Percentiles rank a stretch among this genome's conserved stretches.
phyloP scores from a whole-genome alignment of 2,113 vertebrate genomes.

The Hemichromis elongatus region DNA sequence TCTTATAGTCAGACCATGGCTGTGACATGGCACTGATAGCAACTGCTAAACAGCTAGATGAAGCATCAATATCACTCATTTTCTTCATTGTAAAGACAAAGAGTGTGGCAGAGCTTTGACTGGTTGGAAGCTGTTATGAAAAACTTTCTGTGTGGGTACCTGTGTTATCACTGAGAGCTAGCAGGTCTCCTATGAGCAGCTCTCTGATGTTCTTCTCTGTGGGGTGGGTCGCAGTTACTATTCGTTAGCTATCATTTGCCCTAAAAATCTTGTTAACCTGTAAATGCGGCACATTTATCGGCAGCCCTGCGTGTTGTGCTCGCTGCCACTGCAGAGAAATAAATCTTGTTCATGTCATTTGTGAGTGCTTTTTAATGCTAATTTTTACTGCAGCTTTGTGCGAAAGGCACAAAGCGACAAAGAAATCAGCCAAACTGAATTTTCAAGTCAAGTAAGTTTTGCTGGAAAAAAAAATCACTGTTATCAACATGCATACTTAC shows the following conservation, averaged over 20 bases:
- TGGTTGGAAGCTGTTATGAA: not conserved
- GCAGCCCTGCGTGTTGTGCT: not conserved
- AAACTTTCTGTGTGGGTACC: not conserved
- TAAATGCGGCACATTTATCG: not conserved
- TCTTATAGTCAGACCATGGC: not conserved
- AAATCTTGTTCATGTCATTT: not conserved
- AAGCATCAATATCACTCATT: not conserved
- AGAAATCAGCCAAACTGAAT: not conserved
- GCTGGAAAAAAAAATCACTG: not conserved
- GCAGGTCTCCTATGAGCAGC: not conserved
- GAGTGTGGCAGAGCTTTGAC: not conserved
- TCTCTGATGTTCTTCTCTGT: not conserved
- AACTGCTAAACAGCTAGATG: not conserved
- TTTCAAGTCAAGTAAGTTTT: not conserved
- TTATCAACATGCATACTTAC: not conserved
- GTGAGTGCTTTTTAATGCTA: not conserved
- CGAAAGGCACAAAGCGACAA: not conserved
- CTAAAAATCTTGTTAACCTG: not conserved
- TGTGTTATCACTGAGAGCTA: not conserved
- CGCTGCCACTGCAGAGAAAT: not conserved
- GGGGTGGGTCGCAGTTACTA: not conserved
- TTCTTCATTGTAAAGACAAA: not conserved
- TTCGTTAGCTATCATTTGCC: not conserved
- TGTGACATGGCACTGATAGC: not conserved
- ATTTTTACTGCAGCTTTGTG: not conserved